Percentiles rank a stretch among this genome's conserved stretches.
Evolutionary conservation across 2,888 invertebrate genomes (phyloP).

Genomic region (Diarsia rubi): DNA sequence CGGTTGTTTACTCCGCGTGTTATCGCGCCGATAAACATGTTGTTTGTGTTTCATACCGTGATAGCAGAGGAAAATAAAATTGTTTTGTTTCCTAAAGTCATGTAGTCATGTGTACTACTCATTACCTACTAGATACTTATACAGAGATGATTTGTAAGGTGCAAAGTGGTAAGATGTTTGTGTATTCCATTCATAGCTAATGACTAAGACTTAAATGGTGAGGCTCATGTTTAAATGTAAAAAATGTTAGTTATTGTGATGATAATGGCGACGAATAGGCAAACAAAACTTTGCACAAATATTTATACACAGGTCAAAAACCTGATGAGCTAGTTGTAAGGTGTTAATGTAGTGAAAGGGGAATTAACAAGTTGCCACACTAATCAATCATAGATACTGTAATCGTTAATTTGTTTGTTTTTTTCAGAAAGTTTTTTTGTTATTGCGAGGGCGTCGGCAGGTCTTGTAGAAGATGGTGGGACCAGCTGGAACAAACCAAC

Average conservation of each 20-base stretch:
- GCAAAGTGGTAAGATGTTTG: constrained; percentile 22
- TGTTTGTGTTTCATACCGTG: constrained; percentile 49
- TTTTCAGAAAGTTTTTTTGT: not conserved
- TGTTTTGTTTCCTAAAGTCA: constrained; percentile 51
- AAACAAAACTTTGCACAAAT: not conserved
- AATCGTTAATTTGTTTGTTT: not conserved
- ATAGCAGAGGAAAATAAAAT: constrained; percentile 43
- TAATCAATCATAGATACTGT: not conserved
- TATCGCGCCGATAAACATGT: constrained; percentile 65
- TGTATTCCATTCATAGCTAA: not conserved
- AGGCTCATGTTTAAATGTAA: not conserved
- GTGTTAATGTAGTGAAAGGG: not conserved
- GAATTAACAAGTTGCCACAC: not conserved
- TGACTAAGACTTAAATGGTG: constrained; percentile 14
- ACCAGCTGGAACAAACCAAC: not conserved
- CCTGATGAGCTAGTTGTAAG: not conserved
- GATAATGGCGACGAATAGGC: not conserved
- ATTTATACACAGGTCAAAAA: not conserved
- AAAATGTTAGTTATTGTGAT: not conserved
- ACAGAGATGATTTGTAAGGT: constrained; percentile 10
- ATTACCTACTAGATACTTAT: not conserved
- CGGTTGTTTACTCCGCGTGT: constrained; percentile 57
- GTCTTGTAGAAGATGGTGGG: not conserved
- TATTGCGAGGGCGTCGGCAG: not conserved
- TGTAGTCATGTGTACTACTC: constrained; percentile 27